Evolutionary conservation across 2,113 vertebrate genomes (phyloP).

Genomic region (Microtus montanus): DNA sequence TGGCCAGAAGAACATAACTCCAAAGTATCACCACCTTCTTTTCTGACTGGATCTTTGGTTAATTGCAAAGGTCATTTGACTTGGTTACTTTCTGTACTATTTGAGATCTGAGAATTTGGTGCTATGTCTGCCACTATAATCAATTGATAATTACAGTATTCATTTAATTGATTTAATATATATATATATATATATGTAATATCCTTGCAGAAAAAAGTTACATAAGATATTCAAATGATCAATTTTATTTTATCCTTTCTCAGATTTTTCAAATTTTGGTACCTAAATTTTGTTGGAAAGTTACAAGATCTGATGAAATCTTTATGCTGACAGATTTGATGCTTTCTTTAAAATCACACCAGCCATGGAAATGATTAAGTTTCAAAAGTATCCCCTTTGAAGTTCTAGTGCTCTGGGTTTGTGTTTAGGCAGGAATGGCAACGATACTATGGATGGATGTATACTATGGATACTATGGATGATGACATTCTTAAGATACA

Average conservation of each 20-base stretch:
- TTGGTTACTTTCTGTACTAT: neutral
- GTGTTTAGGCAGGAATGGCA: neutral
- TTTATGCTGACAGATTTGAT: neutral
- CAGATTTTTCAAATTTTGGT: neutral
- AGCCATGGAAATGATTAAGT: neutral
- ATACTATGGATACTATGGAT: neutral
- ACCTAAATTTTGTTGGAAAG: neutral
- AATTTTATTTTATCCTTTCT: neutral
- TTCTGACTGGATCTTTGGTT: neutral
- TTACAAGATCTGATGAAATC: neutral
- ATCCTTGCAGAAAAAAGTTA: neutral
- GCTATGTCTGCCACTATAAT: neutral
- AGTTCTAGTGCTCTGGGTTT: neutral
- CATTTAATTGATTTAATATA: neutral
- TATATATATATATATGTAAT: neutral
- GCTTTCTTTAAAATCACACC: neutral
- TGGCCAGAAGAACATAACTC: neutral
- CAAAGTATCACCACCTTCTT: neutral
- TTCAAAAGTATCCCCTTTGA: neutral
- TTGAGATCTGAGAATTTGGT: neutral
- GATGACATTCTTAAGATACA: neutral
- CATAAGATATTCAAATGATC: neutral
- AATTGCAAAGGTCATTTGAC: too few species aligned
- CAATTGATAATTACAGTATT: neutral
- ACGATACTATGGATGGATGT: neutral